Evolutionary conservation across 2,113 vertebrate genomes (phyloP).

Genomic region (Platycercus adscitus): DNA sequence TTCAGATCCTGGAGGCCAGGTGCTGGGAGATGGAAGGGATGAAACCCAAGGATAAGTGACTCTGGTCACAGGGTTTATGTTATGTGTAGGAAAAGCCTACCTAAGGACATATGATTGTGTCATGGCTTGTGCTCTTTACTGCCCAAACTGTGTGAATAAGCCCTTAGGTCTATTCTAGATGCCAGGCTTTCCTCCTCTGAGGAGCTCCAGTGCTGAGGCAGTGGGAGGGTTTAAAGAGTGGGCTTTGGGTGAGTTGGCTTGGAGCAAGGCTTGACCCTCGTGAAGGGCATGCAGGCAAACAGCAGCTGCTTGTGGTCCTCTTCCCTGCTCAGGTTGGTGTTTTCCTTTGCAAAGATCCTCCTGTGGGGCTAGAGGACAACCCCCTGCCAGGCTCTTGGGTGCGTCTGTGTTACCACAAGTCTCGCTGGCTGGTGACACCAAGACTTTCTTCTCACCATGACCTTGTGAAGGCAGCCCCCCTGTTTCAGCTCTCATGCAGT

Average conservation of each 20-base stretch:
- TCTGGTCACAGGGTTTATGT: neutral
- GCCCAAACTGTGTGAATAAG: neutral
- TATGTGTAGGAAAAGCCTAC: neutral
- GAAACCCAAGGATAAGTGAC: neutral
- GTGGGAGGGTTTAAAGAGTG: neutral
- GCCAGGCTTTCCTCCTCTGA: neutral
- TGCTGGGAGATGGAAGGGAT: neutral
- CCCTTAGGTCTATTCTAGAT: rapidly evolving
- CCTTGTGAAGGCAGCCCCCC: neutral
- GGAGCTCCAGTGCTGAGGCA: neutral
- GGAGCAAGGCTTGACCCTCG: neutral
- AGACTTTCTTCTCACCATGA: neutral
- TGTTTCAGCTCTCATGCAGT: neutral
- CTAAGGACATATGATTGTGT: neutral
- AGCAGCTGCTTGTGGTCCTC: neutral
- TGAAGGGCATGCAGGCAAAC: neutral
- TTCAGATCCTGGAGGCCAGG: neutral
- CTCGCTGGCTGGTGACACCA: neutral
- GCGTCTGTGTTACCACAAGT: neutral
- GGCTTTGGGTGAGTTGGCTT: neutral
- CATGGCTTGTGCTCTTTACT: neutral
- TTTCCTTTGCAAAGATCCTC: neutral
- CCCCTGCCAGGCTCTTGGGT: neutral
- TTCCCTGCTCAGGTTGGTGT: neutral
- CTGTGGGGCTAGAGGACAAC: neutral